Percentiles rank a stretch among this genome's conserved stretches.
phyloP scores from a whole-genome alignment of 2,113 vertebrate genomes.

The Glaucidium brasilianum region DNA sequence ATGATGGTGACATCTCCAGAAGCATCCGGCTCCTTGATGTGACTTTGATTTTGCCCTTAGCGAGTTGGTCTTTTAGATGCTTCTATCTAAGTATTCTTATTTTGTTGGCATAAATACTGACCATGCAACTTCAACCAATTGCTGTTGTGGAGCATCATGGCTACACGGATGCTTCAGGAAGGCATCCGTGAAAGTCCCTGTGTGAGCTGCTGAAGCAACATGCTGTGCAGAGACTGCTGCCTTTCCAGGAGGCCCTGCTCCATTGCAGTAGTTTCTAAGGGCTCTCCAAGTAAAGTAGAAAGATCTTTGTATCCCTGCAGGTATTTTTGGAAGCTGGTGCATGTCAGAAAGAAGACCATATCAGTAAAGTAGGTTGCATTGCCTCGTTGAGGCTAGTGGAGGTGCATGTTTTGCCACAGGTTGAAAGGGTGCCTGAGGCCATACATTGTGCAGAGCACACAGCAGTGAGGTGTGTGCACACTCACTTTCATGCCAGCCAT shows the following conservation, averaged over 20 bases:
- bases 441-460: accelerated
- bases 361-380: neutral
- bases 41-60: neutral
- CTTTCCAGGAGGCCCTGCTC: neutral
- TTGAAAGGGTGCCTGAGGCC: neutral
- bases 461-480: accelerated
- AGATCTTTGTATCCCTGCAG: neutral
- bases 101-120: neutral
- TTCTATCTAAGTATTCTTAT: neutral
- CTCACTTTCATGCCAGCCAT: accelerated
- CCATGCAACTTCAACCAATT: accelerated
- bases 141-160: neutral
- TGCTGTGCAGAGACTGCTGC: neutral
- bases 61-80: accelerated
- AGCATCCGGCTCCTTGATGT: neutral
- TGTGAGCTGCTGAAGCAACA: neutral
- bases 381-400: accelerated
- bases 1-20: neutral
- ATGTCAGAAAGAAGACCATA: neutral
- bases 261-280: neutral
- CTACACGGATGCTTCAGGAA: neutral
- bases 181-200: accelerated
- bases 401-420: neutral
- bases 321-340: neutral
- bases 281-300: neutral